These are phyloP conservation scores for Eremophila alpestris DNA, from an alignment of 2,797 vertebrate species.

Conservation along the genomic window DNA sequence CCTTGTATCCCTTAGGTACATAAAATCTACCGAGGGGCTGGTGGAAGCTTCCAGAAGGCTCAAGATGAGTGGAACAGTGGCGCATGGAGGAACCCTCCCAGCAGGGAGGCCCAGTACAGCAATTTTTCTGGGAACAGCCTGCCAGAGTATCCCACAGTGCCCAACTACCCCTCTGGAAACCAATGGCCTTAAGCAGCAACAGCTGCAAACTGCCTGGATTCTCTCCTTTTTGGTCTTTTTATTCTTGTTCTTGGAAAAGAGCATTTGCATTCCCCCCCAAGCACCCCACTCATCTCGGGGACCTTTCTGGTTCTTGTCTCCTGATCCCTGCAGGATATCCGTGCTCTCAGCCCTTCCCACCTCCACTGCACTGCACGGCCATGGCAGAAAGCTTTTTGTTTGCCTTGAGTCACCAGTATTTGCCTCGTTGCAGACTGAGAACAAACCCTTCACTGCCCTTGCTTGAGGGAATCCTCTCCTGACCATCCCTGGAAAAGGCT, in stretches of 20 bases:
- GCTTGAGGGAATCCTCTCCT: neutral
- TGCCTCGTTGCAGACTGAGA: neutral
- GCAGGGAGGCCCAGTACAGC: constrained; percentile 85
- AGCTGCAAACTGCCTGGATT: constrained; percentile 37
- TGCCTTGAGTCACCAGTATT: neutral
- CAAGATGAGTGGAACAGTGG: constrained; percentile 92
- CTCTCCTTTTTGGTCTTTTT: constrained; percentile 23
- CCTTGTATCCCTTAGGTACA: constrained; percentile 81
- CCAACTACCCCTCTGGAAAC: constrained; percentile 85
- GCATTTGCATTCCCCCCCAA: constrained; percentile 41
- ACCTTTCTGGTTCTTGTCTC: neutral
- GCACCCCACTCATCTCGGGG: neutral
- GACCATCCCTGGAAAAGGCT: neutral
- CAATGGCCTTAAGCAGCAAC: constrained; percentile 80
- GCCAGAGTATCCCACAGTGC: constrained; percentile 91
- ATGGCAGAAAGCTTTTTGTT: neutral
- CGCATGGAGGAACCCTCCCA: constrained; percentile 84
- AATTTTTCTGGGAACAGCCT: constrained; percentile 84
- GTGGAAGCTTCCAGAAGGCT: constrained; percentile 91
- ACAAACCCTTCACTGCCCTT: neutral
- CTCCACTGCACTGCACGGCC: neutral
- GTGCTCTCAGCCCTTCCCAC: neutral
- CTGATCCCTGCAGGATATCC: neutral
- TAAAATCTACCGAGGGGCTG: constrained; percentile 87
- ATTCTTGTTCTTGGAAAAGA: constrained; percentile 33